Evolutionary conservation across 1,140 invertebrate genomes (phyloP), one percentile per base, ranked within the genome.

Genomic region (Dendroctonus valens): DNA sequence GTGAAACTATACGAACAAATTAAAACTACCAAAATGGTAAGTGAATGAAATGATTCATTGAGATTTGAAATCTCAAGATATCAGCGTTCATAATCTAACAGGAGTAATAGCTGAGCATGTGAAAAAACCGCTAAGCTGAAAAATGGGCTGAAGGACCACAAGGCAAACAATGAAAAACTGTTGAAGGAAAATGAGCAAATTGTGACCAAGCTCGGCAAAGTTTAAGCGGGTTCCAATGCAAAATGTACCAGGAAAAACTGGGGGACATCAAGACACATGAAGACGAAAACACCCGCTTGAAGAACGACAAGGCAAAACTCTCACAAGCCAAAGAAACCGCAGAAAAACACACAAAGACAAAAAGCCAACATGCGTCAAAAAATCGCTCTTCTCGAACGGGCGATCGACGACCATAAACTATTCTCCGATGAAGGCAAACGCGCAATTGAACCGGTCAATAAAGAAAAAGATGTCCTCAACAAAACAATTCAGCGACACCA

Each of bases 381-480:
- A 69, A 76, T 83, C 11, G 72, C 65, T 15, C 77, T 79, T 6
- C 79, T 83, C 72, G 80, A 83, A 65, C 77, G 79, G 54, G 80
- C 83, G 66, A 79, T 83, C n/a, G 78, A 81, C 70, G 67, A 80
- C 15, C 70, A 74, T 49, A 82, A 82, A 58, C 80, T 79, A 55
- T 78, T 83, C 52, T 76, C 79, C 0, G 81, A 82, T 49, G 68
- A 70, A 2, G 81, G 83, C 67, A 77, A 77, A 77, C 73, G 80
- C 46, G 75, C 77, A 0, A 78, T 83, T 5, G 83, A 84, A 64
- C 79, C 79, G 55, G 62, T 83, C 0, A 76, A 77, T 61, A 80
- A 83, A 39, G 84, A 87, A 70, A 85, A 84, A 61, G 84, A 86
- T 0, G 78, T 81, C 3, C 59, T 85, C 2, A 81, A 80, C 15